Percentiles rank a stretch among this genome's conserved stretches.
Conservation (phyloP, 2,113 vertebrate species). For the Mellivora capensis region DNA sequence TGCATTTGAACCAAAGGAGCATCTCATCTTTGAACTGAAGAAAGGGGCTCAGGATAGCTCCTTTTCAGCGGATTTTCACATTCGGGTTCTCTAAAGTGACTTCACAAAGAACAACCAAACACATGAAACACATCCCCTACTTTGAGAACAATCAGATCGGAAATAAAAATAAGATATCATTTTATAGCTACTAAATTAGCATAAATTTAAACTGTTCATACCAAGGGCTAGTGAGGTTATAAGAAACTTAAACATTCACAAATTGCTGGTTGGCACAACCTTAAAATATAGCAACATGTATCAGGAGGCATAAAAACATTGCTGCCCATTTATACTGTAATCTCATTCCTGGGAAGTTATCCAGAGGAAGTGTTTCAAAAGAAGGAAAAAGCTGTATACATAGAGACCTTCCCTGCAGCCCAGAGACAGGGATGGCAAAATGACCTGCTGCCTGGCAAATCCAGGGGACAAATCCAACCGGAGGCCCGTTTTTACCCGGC, state of each 20-base stretch:
- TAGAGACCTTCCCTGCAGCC: not conserved
- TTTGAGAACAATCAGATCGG: not conserved
- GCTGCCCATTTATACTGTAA: not conserved
- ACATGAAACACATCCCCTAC: not conserved
- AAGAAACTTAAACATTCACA: not conserved
- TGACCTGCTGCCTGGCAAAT: not conserved
- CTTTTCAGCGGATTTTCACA: not conserved
- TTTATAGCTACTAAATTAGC: not conserved
- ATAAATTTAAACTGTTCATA: not conserved
- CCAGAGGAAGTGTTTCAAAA: conserved; percentile 46
- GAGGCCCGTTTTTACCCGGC: not conserved
- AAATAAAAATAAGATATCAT: not conserved
- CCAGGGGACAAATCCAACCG: not conserved
- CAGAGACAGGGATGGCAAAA: not conserved
- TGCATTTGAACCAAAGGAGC: not conserved
- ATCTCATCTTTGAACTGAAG: not conserved
- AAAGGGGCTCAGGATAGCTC: not conserved
- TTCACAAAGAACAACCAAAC: not conserved
- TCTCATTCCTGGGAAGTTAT: conserved; percentile 37
- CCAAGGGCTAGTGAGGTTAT: not conserved
- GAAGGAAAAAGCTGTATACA: conserved; percentile 37
- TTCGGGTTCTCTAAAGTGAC: not conserved
- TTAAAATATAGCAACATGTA: not conserved
- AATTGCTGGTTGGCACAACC: not conserved
- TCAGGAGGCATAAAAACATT: not conserved